Evolutionary conservation across 53 echinoderm and acorn worm species (phyloP).

Genomic region (Luidia sarsii): DNA sequence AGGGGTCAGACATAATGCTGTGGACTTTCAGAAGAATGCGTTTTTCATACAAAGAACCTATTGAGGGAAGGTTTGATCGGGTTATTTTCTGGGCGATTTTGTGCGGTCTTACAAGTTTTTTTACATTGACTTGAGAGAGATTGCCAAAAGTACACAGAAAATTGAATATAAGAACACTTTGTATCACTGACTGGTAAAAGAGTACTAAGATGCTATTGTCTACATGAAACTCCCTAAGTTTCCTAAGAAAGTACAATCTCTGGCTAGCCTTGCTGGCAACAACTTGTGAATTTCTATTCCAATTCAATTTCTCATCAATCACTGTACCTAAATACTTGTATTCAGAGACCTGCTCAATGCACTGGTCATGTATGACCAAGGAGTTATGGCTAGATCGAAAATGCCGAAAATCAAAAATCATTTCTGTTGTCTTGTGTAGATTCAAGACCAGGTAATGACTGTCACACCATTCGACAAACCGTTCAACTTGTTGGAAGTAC

Average conservation of each 20-base stretch:
- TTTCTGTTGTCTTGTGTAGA: slow-evolving; percentile 15
- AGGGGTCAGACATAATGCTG: not conserved
- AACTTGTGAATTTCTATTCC: not conserved
- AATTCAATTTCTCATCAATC: slow-evolving; percentile 15
- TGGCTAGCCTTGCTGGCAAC: slow-evolving; percentile 11
- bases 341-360: slow-evolving; percentile 18
- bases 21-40: not conserved
- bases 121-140: not conserved
- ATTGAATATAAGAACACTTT: slow-evolving; percentile 1
- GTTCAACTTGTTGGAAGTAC: not conserved
- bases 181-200: slow-evolving; percentile 14
- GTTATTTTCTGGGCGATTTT: not conserved
- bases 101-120: no score
- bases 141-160: not conserved
- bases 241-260: slow-evolving; percentile 20
- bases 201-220: slow-evolving; percentile 8
- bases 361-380: slow-evolving; percentile 3
- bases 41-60: not conserved
- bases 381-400: not conserved
- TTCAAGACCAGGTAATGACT: not conserved
- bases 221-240: slow-evolving; percentile 12
- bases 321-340: slow-evolving; percentile 16
- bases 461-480: slow-evolving; percentile 23
- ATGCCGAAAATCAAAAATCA: slow-evolving; percentile 21
- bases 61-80: not conserved